phyloP scores from a whole-genome alignment of 2,888 invertebrate species.

The Drosophila formosana region DNA sequence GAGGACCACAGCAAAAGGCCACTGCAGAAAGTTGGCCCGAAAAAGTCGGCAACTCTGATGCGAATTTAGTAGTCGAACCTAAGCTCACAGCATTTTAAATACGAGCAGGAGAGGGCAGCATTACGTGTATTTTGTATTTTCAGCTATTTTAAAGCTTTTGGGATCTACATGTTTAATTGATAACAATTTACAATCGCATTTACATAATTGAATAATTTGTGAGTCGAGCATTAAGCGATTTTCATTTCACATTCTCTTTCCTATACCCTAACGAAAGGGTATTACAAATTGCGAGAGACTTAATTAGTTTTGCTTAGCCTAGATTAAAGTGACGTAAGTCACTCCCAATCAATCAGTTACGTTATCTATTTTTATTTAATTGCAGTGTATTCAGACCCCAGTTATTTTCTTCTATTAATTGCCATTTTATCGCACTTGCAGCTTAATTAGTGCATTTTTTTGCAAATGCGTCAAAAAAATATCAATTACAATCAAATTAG shows the following conservation, averaged over 20 bases:
- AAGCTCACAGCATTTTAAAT: constrained; percentile 31
- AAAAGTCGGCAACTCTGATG: constrained; percentile 34
- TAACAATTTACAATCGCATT: constrained; percentile 44
- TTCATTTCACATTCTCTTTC: constrained; percentile 39
- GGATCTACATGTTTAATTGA: constrained; percentile 25
- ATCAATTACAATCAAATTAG: constrained; percentile 58
- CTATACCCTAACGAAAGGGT: background rate
- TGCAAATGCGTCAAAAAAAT: constrained; percentile 36
- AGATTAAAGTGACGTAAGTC: background rate
- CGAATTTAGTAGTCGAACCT: constrained; percentile 29
- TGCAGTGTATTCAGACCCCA: constrained; percentile 8
- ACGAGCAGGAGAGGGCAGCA: background rate
- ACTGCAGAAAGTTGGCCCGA: constrained; percentile 49
- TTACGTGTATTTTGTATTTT: constrained; percentile 11
- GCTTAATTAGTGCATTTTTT: constrained; percentile 51
- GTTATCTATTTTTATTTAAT: background rate
- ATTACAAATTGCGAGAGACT: background rate
- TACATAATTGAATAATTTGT: constrained; percentile 55
- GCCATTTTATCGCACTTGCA: constrained; percentile 31
- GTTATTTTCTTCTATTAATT: constrained; percentile 1
- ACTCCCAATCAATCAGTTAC: too few relatives aligned
- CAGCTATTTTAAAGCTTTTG: constrained; percentile 9
- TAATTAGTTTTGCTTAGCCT: background rate
- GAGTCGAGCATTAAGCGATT: constrained; percentile 48
- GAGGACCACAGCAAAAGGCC: constrained; percentile 64